These are phyloP conservation scores for Cochlearius cochlearius DNA, from an alignment of 2,113 vertebrate genomes.

Conservation along the genomic window DNA sequence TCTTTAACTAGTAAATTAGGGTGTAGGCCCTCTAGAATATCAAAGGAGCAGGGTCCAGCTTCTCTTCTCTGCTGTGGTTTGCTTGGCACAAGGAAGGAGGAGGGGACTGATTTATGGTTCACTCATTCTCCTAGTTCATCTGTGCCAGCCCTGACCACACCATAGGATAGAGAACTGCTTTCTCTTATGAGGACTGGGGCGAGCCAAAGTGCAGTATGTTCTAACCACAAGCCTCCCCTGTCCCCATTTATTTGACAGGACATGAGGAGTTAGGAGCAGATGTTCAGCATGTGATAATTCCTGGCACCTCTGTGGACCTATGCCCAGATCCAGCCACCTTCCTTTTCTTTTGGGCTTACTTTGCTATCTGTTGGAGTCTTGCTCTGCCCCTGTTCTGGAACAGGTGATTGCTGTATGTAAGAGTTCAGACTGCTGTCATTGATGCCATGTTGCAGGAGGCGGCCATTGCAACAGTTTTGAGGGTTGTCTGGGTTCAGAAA, in stretches of 20 bases:
- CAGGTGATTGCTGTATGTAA: background rate
- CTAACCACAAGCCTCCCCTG: background rate
- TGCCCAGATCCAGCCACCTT: background rate
- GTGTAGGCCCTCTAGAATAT: background rate
- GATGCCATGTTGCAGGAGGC: background rate
- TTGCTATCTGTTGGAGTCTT: background rate
- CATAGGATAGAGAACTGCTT: background rate
- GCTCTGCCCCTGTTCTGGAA: background rate
- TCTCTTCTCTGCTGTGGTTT: background rate
- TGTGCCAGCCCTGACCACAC: background rate
- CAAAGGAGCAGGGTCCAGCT: background rate
- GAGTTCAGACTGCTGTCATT: background rate
- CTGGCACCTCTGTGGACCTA: background rate
- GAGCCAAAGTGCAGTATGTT: background rate
- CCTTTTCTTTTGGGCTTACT: background rate
- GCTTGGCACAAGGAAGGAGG: background rate
- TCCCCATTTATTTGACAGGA: background rate
- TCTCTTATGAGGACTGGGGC: background rate
- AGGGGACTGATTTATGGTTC: background rate
- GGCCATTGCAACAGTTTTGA: background rate
- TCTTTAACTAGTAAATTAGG: background rate
- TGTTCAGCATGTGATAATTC: background rate
- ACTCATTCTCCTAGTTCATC: background rate
- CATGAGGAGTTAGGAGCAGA: background rate
- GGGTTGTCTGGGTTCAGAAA: background rate